Evolutionary conservation across 2,797 vertebrate species (phyloP), one percentile per base, ranked within the genome.

Genomic region (Jordanella pulchra): DNA sequence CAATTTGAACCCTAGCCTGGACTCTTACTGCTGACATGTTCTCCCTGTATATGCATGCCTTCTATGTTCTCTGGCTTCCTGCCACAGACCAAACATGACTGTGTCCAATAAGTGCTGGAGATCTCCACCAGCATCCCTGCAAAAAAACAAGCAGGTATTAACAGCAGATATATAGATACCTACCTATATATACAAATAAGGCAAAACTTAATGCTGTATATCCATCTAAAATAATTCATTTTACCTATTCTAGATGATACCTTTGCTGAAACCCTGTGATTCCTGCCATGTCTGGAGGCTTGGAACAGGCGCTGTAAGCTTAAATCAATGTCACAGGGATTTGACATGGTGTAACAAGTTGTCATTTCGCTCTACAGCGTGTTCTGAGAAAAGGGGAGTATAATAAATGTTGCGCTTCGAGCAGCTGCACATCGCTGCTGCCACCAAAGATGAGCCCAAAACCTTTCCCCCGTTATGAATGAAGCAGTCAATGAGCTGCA

Each of bases 381-480:
- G 73, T 70, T 48, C 28, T 69, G 80, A 82, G 58, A 44, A 90
- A 35, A 15, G 15, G 14, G 3, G 84, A 90, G 81, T 74, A 72
- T 89, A 89, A 92, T 86, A 81, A 77, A 91, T 85, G 86, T 67
- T 66, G 77, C 48, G 72, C 81, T 84, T 67, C 48, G 78, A 84
- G 82, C 67, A 7, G 82, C 74, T 55, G 70, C 75, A 58, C 55
- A 30, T 60, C 11, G 70, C 81, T 35, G 79, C 81, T 44, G 78
- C 45, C 65, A 67, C 70, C 39, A 78, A 39, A 86, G 81, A 68
- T 60, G 27, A 70, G 76, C 77, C 45, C 78, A 76, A 61, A 89
- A 75, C n/a, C n/a, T 86, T 25, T 81, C 83, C 85, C 78, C 76
- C 75, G 82, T 92, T 93, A 90, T 91, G 85, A 88, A 92, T 86